These are phyloP conservation scores for Gadus macrocephalus DNA, from an alignment of 2,113 vertebrate species.

Conservation along the genomic window DNA sequence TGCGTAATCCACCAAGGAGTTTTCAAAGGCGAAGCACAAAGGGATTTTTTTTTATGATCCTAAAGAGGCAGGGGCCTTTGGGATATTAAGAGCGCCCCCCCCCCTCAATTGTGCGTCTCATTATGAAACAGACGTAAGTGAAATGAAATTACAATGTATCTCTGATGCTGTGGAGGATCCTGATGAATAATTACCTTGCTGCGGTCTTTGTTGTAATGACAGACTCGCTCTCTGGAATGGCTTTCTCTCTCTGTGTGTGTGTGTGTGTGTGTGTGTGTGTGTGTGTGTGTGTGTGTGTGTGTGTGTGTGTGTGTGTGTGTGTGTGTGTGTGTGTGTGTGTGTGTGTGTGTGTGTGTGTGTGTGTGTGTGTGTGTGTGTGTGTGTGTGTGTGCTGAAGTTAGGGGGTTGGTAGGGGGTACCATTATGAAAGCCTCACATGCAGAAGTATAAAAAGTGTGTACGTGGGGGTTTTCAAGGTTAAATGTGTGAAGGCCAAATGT, in stretches of 20 bases:
- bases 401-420: background rate
- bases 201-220: slow-evolving; percentile 58
- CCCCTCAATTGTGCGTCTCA: slow-evolving; percentile 56
- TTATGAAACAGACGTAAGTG: slow-evolving; percentile 65
- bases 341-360: background rate
- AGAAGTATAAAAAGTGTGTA: slow-evolving; percentile 33
- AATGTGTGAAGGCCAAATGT: slow-evolving; percentile 63
- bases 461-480: slow-evolving; percentile 60
- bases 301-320: background rate
- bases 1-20: slow-evolving; percentile 68
- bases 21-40: slow-evolving; percentile 68
- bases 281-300: slow-evolving; percentile 17
- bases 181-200: slow-evolving; percentile 58
- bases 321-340: slow-evolving; percentile 9
- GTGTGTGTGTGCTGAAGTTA: background rate
- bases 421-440: slow-evolving; percentile 37
- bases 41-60: slow-evolving; percentile 61
- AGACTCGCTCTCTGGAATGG: slow-evolving; percentile 36
- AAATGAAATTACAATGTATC: slow-evolving; percentile 72
- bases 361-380: background rate
- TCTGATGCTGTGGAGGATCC: slow-evolving; percentile 53
- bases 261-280: no score
- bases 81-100: slow-evolving; percentile 47
- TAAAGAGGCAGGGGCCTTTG: slow-evolving; percentile 66
- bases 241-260: no score